phyloP scores from a whole-genome alignment of 2,797 vertebrate species.

The Capromys pilorides region DNA sequence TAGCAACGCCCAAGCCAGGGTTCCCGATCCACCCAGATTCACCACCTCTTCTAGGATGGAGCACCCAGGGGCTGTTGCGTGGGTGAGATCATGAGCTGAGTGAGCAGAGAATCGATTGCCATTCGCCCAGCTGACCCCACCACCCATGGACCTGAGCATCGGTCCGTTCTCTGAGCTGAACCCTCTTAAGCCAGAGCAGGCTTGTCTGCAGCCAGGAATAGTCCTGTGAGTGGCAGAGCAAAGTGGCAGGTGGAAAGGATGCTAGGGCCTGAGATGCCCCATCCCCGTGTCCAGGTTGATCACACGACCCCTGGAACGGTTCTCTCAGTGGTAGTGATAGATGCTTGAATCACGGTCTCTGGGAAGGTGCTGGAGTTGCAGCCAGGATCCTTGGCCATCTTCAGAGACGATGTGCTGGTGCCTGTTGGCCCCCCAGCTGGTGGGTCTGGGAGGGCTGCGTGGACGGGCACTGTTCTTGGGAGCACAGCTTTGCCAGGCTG shows the following conservation, averaged over 20 bases:
- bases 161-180: neutral
- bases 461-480: neutral
- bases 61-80: neutral
- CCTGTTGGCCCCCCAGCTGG: neutral
- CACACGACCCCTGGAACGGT: neutral
- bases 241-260: neutral
- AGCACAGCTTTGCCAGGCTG: neutral
- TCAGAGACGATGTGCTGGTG: neutral
- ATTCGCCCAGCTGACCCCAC: neutral
- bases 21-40: fast-evolving
- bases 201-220: neutral
- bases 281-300: neutral
- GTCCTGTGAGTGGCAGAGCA: neutral
- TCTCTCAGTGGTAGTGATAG: neutral
- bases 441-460: neutral
- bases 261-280: neutral
- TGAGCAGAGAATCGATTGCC: neutral
- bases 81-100: neutral
- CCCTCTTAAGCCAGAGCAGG: neutral
- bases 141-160: neutral
- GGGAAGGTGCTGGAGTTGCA: neutral
- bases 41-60: neutral
- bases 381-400: neutral
- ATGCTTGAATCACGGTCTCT: neutral
- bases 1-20: neutral